Conservation (phyloP, 2,888 invertebrate genomes). For the Trichopria drosophilae region DNA sequence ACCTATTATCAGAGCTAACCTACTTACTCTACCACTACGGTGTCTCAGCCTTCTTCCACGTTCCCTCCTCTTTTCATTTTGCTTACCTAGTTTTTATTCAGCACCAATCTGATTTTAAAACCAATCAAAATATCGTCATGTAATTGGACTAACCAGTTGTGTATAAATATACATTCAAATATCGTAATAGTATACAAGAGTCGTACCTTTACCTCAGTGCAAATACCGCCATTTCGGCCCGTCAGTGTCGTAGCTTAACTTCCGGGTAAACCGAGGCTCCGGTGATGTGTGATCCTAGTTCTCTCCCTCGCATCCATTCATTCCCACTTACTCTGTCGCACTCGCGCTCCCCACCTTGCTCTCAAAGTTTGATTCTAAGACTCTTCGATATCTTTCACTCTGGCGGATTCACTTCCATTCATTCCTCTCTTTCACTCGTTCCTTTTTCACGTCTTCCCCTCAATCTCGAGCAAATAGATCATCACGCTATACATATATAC, state of each 20-base stretch:
- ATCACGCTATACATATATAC: conserved; percentile 52
- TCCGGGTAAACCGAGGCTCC: conserved; percentile 25
- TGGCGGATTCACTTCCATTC: conserved; percentile 37
- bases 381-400: conserved; percentile 3
- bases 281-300: conserved; percentile 18
- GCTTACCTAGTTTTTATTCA: conserved; percentile 49
- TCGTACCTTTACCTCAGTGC: conserved; percentile 44
- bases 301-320: conserved; percentile 30
- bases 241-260: conserved; percentile 26
- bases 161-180: conserved; percentile 59
- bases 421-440: conserved; percentile 27
- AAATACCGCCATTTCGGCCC: too few species aligned
- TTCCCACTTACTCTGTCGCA: conserved; percentile 16
- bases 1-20: conserved; percentile 50
- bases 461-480: conserved; percentile 27
- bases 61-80: conserved; percentile 51
- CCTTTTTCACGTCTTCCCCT: conserved; percentile 13
- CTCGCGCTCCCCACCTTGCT: conserved; percentile 1
- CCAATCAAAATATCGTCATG: conserved; percentile 57
- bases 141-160: conserved; percentile 57
- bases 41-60: conserved; percentile 58
- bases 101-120: conserved; percentile 58
- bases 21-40: conserved; percentile 52
- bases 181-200: conserved; percentile 58
- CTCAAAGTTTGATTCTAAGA: not conserved